Evolutionary conservation across 23 tunicate genomes (phyloP).

Genomic region (Styela plicata): DNA sequence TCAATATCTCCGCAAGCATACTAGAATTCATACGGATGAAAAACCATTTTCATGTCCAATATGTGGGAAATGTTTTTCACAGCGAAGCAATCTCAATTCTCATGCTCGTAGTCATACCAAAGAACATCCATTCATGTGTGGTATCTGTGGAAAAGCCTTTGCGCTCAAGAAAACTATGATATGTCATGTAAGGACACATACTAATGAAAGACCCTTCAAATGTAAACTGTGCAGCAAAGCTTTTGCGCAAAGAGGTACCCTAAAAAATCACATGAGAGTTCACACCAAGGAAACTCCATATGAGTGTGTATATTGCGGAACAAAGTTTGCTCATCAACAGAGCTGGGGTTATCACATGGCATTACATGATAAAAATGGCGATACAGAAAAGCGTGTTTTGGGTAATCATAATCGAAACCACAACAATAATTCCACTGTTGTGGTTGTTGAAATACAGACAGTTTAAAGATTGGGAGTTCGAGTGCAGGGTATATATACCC

Average conservation of each 20-base stretch:
- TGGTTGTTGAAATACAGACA: too few species aligned
- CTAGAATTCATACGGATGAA: conserved; percentile 1
- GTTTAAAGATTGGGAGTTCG: too few species aligned
- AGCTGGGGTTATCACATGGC: not conserved
- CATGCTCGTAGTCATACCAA: conserved; percentile 3
- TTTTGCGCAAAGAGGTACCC: conserved; percentile 5
- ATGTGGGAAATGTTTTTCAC: conserved; percentile 11
- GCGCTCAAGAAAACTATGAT: not conserved
- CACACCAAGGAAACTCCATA: not conserved
- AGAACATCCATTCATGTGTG: conserved; percentile 14
- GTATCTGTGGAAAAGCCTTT: conserved; percentile 1
- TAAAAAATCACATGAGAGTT: not conserved
- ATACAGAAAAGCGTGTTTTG: too few species aligned
- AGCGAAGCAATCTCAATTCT: not conserved
- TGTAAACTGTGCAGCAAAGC: conserved; percentile 3
- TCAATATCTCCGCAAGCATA: not conserved
- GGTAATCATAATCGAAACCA: too few species aligned
- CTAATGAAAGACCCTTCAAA: not conserved
- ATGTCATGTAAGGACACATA: not conserved
- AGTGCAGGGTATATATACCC: too few species aligned
- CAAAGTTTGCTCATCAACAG: conserved; percentile 2
- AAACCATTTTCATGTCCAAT: conserved; percentile 4
- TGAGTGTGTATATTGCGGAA: not conserved
- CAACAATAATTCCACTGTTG: too few species aligned
- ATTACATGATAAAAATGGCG: not conserved